Evolutionary conservation across 2,888 invertebrate genomes (phyloP).

Genomic region (Drosophila vallismaia): DNA sequence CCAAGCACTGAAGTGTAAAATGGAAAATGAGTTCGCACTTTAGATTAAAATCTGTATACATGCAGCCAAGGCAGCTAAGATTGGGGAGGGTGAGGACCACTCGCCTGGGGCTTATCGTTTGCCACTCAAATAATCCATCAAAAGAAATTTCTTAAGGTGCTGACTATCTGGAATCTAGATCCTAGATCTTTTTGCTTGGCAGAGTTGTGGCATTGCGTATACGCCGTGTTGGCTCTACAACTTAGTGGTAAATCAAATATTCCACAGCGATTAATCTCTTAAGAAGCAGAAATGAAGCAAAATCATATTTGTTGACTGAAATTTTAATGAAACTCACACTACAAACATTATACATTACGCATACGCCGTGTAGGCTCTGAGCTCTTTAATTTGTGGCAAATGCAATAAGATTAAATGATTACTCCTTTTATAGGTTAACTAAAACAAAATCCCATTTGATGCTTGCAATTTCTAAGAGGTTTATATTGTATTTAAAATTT

Average conservation of each 20-base stretch:
- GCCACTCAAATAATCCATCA: slow-evolving; percentile 25
- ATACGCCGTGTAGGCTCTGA: slow-evolving; percentile 5
- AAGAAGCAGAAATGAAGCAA: background rate
- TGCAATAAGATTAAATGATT: too few relatives aligned
- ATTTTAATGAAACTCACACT: too few relatives aligned
- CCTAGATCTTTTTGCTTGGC: slow-evolving; percentile 14
- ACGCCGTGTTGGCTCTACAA: background rate
- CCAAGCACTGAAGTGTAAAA: slow-evolving; percentile 57
- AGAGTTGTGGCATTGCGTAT: slow-evolving; percentile 7
- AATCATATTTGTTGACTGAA: too few relatives aligned
- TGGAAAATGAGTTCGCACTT: slow-evolving; percentile 70
- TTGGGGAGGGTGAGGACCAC: background rate
- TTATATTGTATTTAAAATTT: too few relatives aligned
- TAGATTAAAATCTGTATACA: slow-evolving; percentile 65
- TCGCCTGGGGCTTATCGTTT: slow-evolving; percentile 21
- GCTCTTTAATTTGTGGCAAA: background rate
- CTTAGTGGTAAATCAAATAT: background rate
- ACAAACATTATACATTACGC: background rate
- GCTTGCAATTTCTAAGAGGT: too few relatives aligned
- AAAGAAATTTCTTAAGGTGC: slow-evolving; percentile 12
- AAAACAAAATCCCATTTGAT: too few relatives aligned
- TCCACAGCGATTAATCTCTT: background rate
- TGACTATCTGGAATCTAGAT: slow-evolving; percentile 12
- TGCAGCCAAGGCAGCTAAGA: slow-evolving; percentile 23
- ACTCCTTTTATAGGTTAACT: too few relatives aligned